phyloP scores from a whole-genome alignment of 35 echinoderm and acorn worm species.

The Heliocidaris tuberculata region DNA sequence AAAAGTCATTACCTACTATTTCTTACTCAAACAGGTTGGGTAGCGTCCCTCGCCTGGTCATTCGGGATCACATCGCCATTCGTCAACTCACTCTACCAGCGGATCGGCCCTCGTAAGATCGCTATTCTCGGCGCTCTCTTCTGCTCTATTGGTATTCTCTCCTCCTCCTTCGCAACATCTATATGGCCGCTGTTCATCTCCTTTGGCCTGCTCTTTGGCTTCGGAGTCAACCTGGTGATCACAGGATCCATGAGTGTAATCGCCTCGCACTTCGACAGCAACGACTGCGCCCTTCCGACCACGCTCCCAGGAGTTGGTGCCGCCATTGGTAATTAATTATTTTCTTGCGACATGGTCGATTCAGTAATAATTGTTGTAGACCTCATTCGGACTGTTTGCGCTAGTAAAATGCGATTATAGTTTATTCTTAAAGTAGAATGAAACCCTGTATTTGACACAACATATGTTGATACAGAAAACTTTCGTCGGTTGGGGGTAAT shows the following conservation, averaged over 20 bases:
- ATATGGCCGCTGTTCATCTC: conserved; percentile 28
- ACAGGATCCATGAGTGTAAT: background rate
- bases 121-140: background rate
- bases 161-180: background rate
- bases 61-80: conserved; percentile 2
- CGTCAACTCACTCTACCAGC: conserved; percentile 16
- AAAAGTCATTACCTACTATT: background rate
- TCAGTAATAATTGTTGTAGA: background rate
- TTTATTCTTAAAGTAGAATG: too few relatives aligned
- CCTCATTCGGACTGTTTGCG: background rate
- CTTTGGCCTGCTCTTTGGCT: conserved; percentile 12
- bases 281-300: conserved; percentile 33
- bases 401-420: too few relatives aligned
- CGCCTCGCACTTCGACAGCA: conserved; percentile 21
- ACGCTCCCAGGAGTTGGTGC: conserved; percentile 20
- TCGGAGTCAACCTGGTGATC: background rate
- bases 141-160: background rate
- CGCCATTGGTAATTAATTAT: background rate
- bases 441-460: too few relatives aligned
- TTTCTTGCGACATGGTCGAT: background rate
- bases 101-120: conserved; percentile 9
- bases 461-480: too few relatives aligned
- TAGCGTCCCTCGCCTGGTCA: conserved; percentile 19
- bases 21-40: background rate
- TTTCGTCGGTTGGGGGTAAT: too few relatives aligned